Percentiles rank a stretch among this genome's conserved stretches.
Evolutionary conservation across 1,140 invertebrate species (phyloP).

Genomic region (Aphidius gifuensis): DNA sequence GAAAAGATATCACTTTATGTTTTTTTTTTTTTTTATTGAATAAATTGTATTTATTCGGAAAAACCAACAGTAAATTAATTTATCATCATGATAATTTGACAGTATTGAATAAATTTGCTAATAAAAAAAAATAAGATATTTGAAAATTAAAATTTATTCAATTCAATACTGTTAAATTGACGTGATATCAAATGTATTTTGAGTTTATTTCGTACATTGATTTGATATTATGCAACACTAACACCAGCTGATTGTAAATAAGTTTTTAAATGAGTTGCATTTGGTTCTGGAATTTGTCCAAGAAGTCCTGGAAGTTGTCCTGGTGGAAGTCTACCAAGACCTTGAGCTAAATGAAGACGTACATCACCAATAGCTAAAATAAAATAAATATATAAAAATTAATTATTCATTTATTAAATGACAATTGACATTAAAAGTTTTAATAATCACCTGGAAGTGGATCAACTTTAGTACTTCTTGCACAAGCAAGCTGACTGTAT

Average conservation of each 20-base stretch:
- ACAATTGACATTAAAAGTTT: slow-evolving; percentile 1
- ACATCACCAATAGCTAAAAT: slow-evolving; percentile 64
- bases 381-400: slow-evolving; percentile 27
- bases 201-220: slow-evolving; percentile 39
- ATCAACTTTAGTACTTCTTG: slow-evolving; percentile 71
- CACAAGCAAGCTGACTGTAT: slow-evolving; percentile 85
- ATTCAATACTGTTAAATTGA: slow-evolving; percentile 44
- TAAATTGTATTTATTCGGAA: too few relatives aligned
- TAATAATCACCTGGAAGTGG: slow-evolving; percentile 56
- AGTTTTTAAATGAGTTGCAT: slow-evolving; percentile 45
- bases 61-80: too few relatives aligned
- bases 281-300: slow-evolving; percentile 49
- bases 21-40: too few relatives aligned
- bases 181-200: slow-evolving; percentile 43
- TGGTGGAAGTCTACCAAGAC: slow-evolving; percentile 62
- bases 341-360: slow-evolving; percentile 69
- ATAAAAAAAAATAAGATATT: neutral
- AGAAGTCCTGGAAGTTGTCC: slow-evolving; percentile 63
- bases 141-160: slow-evolving; percentile 38
- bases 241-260: slow-evolving; percentile 51
- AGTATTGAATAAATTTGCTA: too few relatives aligned
- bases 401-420: neutral
- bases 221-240: slow-evolving; percentile 45
- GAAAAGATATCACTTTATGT: too few relatives aligned
- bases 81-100: too few relatives aligned